These are phyloP conservation scores for Mustelus asterias DNA, from an alignment of 2,113 vertebrate genomes.

Conservation along the genomic window DNA sequence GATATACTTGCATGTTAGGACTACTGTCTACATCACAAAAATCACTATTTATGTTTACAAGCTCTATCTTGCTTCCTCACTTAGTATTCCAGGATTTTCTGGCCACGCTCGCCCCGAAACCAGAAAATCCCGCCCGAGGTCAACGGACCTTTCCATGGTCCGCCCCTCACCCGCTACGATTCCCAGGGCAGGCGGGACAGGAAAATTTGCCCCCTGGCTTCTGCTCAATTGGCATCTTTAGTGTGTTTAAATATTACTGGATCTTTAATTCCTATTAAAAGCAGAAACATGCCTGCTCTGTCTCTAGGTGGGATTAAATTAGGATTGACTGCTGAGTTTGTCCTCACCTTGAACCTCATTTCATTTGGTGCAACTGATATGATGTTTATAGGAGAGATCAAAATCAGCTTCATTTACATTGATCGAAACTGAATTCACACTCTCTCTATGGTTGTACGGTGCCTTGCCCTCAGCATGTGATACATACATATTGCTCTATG, in stretches of 20 bases:
- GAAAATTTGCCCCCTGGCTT: background rate
- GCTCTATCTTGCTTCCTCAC: background rate
- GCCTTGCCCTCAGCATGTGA: background rate
- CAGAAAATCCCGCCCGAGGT: too few relatives aligned
- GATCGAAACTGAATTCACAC: background rate
- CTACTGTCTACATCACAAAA: background rate
- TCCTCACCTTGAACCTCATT: background rate
- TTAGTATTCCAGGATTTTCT: background rate
- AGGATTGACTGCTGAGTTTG: background rate
- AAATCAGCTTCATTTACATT: background rate
- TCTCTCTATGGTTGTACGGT: background rate
- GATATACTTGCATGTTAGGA: background rate
- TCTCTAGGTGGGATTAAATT: background rate
- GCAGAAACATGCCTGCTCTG: background rate
- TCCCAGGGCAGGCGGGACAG: too few relatives aligned
- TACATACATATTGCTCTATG: background rate
- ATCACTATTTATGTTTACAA: background rate
- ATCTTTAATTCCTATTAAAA: background rate
- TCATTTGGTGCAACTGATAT: background rate
- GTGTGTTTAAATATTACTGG: background rate
- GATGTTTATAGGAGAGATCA: background rate
- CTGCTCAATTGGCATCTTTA: background rate
- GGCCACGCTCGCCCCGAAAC: too few relatives aligned
- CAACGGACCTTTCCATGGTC: too few relatives aligned
- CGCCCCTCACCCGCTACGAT: too few relatives aligned